These are phyloP conservation scores for Corbicula japonica DNA, from an alignment of 2,888 invertebrate species.

Conservation along the genomic window DNA sequence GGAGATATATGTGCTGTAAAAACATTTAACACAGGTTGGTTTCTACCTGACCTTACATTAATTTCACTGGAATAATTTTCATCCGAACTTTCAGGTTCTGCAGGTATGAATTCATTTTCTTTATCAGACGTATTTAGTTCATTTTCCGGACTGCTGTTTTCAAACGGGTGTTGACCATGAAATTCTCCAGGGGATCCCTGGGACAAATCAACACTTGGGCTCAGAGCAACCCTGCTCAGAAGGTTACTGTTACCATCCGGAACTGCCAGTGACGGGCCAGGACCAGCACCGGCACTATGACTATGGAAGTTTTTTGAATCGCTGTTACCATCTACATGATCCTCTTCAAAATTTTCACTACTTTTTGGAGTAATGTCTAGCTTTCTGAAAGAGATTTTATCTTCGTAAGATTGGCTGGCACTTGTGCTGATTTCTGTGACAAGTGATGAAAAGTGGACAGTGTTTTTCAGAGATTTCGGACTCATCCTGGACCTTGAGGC, in stretches of 20 bases:
- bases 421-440: conserved; percentile 80
- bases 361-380: conserved; percentile 72
- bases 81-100: conserved; percentile 51
- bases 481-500: conserved; percentile 73
- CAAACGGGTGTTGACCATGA: conserved; percentile 67
- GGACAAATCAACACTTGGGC: conserved; percentile 74
- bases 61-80: conserved; percentile 46
- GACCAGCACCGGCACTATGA: conserved; percentile 44
- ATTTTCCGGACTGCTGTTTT: conserved; percentile 59
- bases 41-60: conserved; percentile 36
- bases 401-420: conserved; percentile 78
- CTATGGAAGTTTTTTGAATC: conserved; percentile 45
- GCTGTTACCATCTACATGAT: conserved; percentile 16
- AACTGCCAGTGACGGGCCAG: conserved; percentile 28
- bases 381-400: conserved; percentile 74
- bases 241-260: conserved; percentile 60
- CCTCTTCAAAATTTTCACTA: conserved; percentile 67
- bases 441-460: conserved; percentile 81
- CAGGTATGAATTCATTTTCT: conserved; percentile 75
- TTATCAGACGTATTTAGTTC: conserved; percentile 80
- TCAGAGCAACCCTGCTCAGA: conserved; percentile 76
- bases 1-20: conserved; percentile 60
- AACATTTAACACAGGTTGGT: conserved; percentile 62
- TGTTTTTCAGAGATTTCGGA: conserved; percentile 79
- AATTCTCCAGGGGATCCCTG: conserved; percentile 69